Percentiles rank a stretch among this genome's conserved stretches.
phyloP scores from a whole-genome alignment of 2,888 invertebrate species.

The Lobophora halterata region DNA sequence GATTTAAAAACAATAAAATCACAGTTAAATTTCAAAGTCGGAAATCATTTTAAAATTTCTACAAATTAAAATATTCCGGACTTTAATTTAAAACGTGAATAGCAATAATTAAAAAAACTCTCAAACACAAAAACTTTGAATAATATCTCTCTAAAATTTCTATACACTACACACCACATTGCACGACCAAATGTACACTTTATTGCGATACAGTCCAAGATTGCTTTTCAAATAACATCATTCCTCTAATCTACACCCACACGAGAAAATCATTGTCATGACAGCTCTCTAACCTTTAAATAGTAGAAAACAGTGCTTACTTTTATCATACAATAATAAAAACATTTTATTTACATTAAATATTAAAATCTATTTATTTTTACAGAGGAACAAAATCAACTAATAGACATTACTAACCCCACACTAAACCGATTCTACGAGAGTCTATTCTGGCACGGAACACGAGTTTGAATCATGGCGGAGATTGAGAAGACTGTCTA shows the following conservation, averaged over 20 bases:
- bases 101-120: too few relatives aligned
- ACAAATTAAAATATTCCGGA: conserved; percentile 7
- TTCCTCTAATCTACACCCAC: conserved; percentile 24
- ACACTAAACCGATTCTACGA: conserved; percentile 42
- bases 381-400: conserved; percentile 79
- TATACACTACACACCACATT: conserved; percentile 61
- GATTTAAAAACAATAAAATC: conserved; percentile 18
- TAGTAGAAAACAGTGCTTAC: conserved; percentile 58
- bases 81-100: conserved; percentile 10
- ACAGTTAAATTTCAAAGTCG: too few relatives aligned
- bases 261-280: conserved; percentile 20
- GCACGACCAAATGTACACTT: conserved; percentile 58
- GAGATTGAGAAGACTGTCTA: conserved; percentile 67
- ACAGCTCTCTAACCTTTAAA: conserved; percentile 42
- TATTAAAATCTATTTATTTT: conserved; percentile 64
- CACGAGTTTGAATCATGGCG: conserved; percentile 63
- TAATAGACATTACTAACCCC: conserved; percentile 63
- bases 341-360: conserved; percentile 79
- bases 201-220: conserved; percentile 46
- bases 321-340: conserved; percentile 74
- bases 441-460: conserved; percentile 57
- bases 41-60: too few relatives aligned
- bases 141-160: conserved; percentile 38
- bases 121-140: too few relatives aligned
- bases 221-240: conserved; percentile 40